phyloP scores from a whole-genome alignment of 1,140 invertebrate genomes.

The Physella acuta region DNA sequence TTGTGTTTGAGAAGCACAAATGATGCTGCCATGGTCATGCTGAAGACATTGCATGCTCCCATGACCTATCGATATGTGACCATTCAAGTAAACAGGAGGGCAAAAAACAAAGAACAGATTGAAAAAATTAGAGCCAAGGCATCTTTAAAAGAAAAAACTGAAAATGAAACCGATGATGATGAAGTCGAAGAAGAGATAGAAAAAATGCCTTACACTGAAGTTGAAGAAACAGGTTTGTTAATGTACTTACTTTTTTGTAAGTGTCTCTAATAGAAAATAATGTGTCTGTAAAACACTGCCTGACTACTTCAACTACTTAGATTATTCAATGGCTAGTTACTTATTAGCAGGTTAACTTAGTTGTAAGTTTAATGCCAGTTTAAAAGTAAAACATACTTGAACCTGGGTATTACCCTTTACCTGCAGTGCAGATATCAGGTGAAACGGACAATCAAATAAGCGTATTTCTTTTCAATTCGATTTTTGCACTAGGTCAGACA shows the following conservation, averaged over 20 bases:
- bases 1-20: conserved; percentile 3
- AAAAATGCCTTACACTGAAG: conserved; percentile 12
- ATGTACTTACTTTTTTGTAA: background rate
- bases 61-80: conserved; percentile 20
- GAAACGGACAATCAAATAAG: no score
- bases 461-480: no score
- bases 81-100: conserved; percentile 7
- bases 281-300: no score
- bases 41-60: conserved; percentile 1
- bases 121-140: no score
- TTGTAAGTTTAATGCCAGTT: background rate
- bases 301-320: background rate
- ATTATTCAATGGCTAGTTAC: background rate
- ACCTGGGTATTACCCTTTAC: no score
- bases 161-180: background rate
- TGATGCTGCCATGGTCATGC: conserved; percentile 14
- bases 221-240: conserved; percentile 18
- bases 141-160: background rate
- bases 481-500: no score
- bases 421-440: no score
- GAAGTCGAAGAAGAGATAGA: background rate
- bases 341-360: background rate
- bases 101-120: background rate
- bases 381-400: background rate
- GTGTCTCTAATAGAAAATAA: background rate